These are phyloP conservation scores for Cnemophilus loriae DNA, from an alignment of 2,113 vertebrate species.

Conservation along the genomic window DNA sequence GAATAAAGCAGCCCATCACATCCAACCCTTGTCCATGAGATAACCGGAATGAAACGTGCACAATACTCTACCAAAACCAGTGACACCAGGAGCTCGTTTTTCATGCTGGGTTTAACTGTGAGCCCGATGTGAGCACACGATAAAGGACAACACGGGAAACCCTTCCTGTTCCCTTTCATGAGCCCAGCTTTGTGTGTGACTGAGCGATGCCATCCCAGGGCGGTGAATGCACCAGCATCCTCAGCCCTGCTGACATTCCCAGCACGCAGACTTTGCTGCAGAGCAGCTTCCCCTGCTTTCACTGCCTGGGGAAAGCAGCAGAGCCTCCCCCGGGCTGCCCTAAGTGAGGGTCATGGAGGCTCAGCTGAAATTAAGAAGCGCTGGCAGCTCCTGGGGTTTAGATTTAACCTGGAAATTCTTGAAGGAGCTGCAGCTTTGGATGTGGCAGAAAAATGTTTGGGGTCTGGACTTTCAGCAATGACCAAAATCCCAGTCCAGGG, in stretches of 20 bases:
- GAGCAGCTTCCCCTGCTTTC: background rate
- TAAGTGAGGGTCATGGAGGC: background rate
- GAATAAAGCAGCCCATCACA: background rate
- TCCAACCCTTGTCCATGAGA: background rate
- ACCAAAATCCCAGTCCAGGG: background rate
- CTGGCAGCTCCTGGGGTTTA: background rate
- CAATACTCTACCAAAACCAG: background rate
- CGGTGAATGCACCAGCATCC: background rate
- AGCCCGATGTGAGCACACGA: background rate
- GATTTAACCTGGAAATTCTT: background rate
- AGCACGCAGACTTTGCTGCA: background rate
- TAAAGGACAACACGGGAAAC: background rate
- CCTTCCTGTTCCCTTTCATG: background rate
- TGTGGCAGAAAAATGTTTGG: rapidly evolving
- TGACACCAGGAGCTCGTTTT: background rate
- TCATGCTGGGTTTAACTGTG: background rate
- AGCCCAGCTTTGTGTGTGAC: background rate
- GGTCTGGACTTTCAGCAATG: background rate
- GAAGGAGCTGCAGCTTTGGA: background rate
- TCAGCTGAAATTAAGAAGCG: background rate
- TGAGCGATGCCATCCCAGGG: background rate
- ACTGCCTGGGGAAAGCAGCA: background rate
- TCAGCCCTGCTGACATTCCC: background rate
- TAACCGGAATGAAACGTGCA: background rate
- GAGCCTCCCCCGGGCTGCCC: background rate